phyloP scores from a whole-genome alignment of 2,888 invertebrate species.

The Tiliacea citrago region DNA sequence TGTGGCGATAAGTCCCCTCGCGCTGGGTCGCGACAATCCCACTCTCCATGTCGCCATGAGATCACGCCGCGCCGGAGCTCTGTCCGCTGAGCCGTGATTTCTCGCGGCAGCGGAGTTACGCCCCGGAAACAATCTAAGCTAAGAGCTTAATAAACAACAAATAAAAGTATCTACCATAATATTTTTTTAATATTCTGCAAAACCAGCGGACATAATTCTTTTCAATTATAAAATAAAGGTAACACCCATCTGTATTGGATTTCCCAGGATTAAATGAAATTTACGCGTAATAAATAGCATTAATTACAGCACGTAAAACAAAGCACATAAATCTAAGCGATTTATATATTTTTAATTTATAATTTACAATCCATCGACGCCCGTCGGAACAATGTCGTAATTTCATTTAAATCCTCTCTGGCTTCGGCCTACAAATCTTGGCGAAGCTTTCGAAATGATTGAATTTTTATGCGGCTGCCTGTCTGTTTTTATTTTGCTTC shows the following conservation, averaged over 20 bases:
- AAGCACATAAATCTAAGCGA: constrained; percentile 48
- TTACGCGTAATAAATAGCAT: constrained; percentile 43
- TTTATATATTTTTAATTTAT: constrained; percentile 56
- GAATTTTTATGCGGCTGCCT: constrained; percentile 74
- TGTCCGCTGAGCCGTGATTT: no score
- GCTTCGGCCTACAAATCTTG: constrained; percentile 73
- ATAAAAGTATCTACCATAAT: neutral
- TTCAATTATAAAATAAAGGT: constrained; percentile 9
- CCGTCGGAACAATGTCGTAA: constrained; percentile 75
- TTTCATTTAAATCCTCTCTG: constrained; percentile 72
- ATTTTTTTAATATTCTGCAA: neutral
- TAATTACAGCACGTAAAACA: constrained; percentile 45
- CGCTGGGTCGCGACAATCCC: no score
- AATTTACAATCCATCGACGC: constrained; percentile 60
- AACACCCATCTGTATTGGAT: constrained; percentile 16
- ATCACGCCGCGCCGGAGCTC: no score
- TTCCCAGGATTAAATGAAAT: constrained; percentile 31
- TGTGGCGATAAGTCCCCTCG: no score
- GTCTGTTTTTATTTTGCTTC: constrained; percentile 62
- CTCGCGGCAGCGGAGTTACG: no score
- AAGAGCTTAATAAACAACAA: no score
- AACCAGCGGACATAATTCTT: neutral
- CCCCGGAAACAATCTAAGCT: no score
- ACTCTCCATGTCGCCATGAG: no score
- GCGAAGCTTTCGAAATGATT: constrained; percentile 78